Percentiles rank a stretch among this genome's conserved stretches.
These are phyloP conservation scores for Sebastes hopkinsi DNA, from an alignment of 2,797 vertebrate genomes.

Conservation along the genomic window DNA sequence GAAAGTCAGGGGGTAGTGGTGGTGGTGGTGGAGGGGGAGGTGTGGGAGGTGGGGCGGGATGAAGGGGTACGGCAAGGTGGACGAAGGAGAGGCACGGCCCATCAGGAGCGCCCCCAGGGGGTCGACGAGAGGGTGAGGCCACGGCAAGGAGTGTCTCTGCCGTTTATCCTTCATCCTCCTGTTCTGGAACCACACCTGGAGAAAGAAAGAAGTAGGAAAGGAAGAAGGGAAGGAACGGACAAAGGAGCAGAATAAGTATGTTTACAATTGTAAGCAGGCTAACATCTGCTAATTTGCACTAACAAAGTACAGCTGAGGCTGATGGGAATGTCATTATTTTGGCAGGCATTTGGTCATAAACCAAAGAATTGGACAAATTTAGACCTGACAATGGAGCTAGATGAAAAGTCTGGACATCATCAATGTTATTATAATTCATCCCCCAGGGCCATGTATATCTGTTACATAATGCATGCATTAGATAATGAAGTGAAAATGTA, in stretches of 20 bases:
- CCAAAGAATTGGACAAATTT: background rate
- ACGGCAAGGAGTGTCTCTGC: slow-evolving; percentile 75
- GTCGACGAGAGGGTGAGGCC: slow-evolving; percentile 70
- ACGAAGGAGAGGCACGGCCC: slow-evolving; percentile 64
- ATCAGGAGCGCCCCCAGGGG: slow-evolving; percentile 76
- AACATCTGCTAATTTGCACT: background rate
- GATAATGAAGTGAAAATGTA: background rate
- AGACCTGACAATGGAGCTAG: background rate
- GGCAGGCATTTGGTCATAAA: background rate
- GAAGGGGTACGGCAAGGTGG: slow-evolving; percentile 63
- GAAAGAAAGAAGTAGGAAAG: background rate
- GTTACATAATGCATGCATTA: background rate
- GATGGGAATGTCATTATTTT: background rate
- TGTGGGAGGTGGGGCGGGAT: slow-evolving; percentile 66
- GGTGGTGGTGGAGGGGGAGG: slow-evolving; percentile 71
- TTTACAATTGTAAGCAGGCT: background rate
- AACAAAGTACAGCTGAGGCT: background rate
- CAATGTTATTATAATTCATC: background rate
- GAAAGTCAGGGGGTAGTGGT: slow-evolving; percentile 70
- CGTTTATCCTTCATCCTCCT: slow-evolving; percentile 84
- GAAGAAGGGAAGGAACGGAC: background rate
- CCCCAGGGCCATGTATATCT: too few relatives aligned
- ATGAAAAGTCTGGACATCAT: background rate
- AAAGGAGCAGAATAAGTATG: background rate
- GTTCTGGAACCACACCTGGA: slow-evolving; percentile 82